A percentile compares a stretch with the other conserved stretches of the same genome.
These are phyloP conservation scores for Penaeus indicus DNA, from an alignment of 1,140 invertebrate genomes.

Conservation along the genomic window DNA sequence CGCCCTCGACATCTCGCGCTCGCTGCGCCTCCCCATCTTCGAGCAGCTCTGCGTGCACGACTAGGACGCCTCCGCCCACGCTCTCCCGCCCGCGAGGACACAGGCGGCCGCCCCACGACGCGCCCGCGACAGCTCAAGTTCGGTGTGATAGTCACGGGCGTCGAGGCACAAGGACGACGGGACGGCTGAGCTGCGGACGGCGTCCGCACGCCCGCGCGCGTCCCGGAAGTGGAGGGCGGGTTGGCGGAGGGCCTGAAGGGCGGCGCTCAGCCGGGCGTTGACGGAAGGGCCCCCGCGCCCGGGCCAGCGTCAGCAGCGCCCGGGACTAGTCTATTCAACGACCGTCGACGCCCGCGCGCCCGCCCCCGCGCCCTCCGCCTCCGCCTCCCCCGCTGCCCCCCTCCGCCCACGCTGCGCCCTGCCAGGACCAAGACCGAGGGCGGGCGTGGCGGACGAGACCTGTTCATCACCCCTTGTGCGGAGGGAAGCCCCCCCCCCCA, in stretches of 20 bases:
- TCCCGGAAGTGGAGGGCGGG: no score
- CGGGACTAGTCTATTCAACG: neutral
- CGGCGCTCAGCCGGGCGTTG: no score
- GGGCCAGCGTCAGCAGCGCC: no score
- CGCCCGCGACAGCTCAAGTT: constrained; percentile 19
- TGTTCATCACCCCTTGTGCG: constrained; percentile 10
- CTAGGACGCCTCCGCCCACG: neutral
- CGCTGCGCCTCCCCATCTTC: constrained; percentile 78
- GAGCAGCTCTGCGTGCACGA: constrained; percentile 74
- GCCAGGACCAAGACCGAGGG: no score
- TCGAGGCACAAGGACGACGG: no score
- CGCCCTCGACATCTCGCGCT: constrained; percentile 71
- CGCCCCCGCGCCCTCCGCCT: neutral
- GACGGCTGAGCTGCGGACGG: no score
- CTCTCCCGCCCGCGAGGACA: neutral
- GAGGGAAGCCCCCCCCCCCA: neutral
- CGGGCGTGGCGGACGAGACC: no score
- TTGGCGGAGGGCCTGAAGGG: no score
- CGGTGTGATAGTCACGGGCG: constrained; percentile 19
- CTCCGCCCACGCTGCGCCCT: constrained; percentile 8
- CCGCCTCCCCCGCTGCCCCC: neutral
- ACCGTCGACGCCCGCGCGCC: neutral
- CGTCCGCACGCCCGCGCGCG: no score
- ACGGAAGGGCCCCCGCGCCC: no score
- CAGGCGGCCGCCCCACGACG: neutral